Conservation (phyloP, 2,113 vertebrate species). For the Epinephelus lanceolatus region DNA sequence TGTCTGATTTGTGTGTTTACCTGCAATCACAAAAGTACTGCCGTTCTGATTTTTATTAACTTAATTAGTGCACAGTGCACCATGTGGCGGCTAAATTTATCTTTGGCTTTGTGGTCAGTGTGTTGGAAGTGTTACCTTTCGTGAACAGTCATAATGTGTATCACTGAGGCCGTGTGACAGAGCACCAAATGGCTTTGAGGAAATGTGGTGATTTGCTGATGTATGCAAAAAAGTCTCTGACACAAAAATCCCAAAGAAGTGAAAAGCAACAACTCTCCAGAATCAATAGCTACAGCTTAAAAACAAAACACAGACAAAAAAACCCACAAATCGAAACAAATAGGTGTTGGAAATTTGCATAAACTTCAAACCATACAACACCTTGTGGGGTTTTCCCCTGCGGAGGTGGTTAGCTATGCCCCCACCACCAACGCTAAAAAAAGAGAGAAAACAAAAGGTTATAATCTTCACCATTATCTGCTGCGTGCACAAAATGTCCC, state of each 20-base stretch:
- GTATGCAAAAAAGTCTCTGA: background rate
- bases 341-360: background rate
- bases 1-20: background rate
- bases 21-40: background rate
- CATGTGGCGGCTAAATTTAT: no score
- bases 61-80: background rate
- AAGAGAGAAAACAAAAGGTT: background rate
- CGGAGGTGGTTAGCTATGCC: constrained; percentile 14
- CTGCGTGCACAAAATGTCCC: background rate
- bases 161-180: background rate
- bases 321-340: background rate
- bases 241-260: background rate
- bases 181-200: background rate
- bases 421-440: background rate
- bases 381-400: constrained; percentile 36
- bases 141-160: background rate
- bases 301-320: background rate
- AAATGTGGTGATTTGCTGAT: background rate
- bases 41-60: no score
- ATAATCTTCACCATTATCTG: background rate
- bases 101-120: background rate
- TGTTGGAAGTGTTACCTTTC: background rate
- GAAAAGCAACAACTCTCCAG: background rate
- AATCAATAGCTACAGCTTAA: background rate
- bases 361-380: background rate